Evolutionary conservation across 2,888 invertebrate species (phyloP).

Genomic region (Ariolimax columbianus): DNA sequence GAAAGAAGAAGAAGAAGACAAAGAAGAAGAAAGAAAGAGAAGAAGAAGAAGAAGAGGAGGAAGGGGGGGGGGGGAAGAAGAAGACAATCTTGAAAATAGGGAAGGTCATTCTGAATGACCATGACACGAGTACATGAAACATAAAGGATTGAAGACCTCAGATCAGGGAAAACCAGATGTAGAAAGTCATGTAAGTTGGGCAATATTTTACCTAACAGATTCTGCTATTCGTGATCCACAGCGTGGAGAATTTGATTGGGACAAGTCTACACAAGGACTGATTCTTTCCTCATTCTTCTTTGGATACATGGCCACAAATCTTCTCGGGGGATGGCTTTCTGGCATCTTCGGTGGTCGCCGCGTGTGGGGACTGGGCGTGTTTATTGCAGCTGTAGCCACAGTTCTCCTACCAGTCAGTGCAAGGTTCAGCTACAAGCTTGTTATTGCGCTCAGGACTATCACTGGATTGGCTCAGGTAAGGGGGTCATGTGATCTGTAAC

Average conservation of each 20-base stretch:
- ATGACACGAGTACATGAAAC: too few relatives aligned
- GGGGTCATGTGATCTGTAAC: too few relatives aligned
- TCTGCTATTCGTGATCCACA: conserved; percentile 37
- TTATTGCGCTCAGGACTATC: conserved; percentile 66
- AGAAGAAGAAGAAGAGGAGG: too few relatives aligned
- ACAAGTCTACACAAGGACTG: conserved; percentile 59
- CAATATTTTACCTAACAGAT: too few relatives aligned
- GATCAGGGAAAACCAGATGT: too few relatives aligned
- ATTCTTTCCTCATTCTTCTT: conserved; percentile 70
- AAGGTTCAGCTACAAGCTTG: conserved; percentile 60
- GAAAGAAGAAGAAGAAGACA: too few relatives aligned
- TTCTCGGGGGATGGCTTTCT: conserved; percentile 65
- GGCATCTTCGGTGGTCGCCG: conserved; percentile 71
- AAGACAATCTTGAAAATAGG: too few relatives aligned
- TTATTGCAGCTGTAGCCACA: conserved; percentile 65
- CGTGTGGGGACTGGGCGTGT: conserved; percentile 75
- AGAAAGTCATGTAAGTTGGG: too few relatives aligned
- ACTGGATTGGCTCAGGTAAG: conserved; percentile 71
- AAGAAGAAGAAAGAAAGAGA: too few relatives aligned
- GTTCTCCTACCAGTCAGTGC: conserved; percentile 70
- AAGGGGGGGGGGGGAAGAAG: too few relatives aligned
- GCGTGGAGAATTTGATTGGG: conserved; percentile 67
- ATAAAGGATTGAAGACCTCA: too few relatives aligned
- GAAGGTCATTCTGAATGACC: too few relatives aligned
- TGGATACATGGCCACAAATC: conserved; percentile 68